These are phyloP conservation scores for Notamacropus eugenii DNA, from an alignment of 2,797 vertebrate species.

Conservation along the genomic window DNA sequence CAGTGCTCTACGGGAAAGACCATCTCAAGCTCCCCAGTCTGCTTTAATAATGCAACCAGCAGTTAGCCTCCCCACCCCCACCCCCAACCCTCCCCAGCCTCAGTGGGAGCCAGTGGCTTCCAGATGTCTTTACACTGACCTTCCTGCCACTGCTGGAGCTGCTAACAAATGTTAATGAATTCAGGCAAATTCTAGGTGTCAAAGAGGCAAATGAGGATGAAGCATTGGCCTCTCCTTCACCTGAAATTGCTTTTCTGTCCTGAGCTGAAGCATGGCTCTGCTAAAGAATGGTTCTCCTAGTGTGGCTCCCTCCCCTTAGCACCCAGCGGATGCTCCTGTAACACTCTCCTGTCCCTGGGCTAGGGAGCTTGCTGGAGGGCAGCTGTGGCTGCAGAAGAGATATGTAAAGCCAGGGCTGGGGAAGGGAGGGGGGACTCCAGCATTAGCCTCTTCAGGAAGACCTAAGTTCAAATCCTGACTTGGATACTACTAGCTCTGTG, in stretches of 20 bases:
- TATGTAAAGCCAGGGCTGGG: not conserved
- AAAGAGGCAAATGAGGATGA: not conserved
- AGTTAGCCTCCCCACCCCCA: not conserved
- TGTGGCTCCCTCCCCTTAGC: not conserved
- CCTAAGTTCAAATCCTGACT: not conserved
- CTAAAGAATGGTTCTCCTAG: not conserved
- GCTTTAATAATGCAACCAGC: not conserved
- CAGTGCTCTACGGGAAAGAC: not conserved
- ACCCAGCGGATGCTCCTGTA: not conserved
- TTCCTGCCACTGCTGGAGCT: not conserved
- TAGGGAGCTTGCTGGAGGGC: not conserved
- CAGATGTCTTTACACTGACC: not conserved
- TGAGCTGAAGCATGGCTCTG: not conserved
- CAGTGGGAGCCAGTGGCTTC: not conserved
- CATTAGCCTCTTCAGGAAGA: not conserved
- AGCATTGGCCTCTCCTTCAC: not conserved
- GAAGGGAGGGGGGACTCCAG: not conserved
- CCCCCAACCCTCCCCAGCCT: not conserved
- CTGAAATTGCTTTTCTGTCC: slow-evolving; percentile 10
- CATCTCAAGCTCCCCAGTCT: not conserved
- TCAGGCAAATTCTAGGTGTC: not conserved
- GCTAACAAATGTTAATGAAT: not conserved
- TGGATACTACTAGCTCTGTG: not conserved
- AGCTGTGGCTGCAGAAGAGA: not conserved
- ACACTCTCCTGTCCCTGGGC: not conserved